These are phyloP conservation scores for Cottus gobio DNA, from an alignment of 2,113 vertebrate species.

Conservation along the genomic window DNA sequence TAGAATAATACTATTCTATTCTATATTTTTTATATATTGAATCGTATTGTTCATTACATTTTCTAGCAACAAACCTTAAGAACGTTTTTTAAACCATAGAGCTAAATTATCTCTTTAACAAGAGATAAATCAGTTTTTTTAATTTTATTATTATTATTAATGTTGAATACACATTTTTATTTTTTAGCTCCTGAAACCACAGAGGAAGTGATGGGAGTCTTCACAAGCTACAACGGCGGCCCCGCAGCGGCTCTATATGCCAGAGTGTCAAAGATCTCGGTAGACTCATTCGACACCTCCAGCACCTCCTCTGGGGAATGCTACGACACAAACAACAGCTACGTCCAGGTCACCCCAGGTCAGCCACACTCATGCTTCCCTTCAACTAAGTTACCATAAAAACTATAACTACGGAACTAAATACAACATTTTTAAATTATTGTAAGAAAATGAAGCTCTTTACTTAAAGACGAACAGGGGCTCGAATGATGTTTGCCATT, in stretches of 20 bases:
- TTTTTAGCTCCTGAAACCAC: slow-evolving; percentile 5
- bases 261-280: slow-evolving; percentile 48
- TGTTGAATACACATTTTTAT: neutral
- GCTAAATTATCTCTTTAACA: neutral
- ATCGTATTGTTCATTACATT: no score
- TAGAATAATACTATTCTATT: no score
- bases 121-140: neutral
- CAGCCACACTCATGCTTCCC: slow-evolving; percentile 1
- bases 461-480: neutral
- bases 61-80: neutral
- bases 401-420: neutral
- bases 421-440: neutral
- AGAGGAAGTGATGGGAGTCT: neutral
- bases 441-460: neutral
- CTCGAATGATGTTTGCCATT: neutral
- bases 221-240: accelerated
- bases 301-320: slow-evolving; percentile 78
- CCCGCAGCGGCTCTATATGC: neutral
- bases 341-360: neutral
- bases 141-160: neutral
- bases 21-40: no score
- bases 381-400: neutral
- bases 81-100: neutral
- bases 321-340: slow-evolving; percentile 46
- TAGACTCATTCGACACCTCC: slow-evolving; percentile 78